Evolutionary conservation across 2,113 vertebrate species (phyloP).

Genomic region (Mustela nigripes): DNA sequence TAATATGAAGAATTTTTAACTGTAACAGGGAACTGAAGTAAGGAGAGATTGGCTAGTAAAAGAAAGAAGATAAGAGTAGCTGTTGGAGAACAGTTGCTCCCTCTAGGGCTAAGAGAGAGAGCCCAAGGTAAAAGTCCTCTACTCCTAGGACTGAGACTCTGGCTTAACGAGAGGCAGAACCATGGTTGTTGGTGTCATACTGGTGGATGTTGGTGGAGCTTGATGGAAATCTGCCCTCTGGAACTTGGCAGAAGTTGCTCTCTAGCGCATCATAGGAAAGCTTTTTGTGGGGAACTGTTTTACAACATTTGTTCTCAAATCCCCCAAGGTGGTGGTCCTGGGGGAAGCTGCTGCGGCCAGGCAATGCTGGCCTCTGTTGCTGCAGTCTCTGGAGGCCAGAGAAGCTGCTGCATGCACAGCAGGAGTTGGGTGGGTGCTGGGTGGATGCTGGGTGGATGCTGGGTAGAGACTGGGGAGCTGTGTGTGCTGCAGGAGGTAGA

Average conservation of each 20-base stretch:
- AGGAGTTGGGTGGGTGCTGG: not conserved
- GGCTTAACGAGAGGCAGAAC: not conserved
- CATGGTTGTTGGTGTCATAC: not conserved
- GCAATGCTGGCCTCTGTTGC: not conserved
- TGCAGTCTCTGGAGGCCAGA: not conserved
- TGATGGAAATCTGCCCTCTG: not conserved
- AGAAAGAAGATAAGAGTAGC: not conserved
- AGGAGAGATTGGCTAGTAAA: not conserved
- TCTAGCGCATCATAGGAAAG: not conserved
- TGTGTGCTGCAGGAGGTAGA: not conserved
- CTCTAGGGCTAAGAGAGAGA: not conserved
- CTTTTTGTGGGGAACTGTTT: not conserved
- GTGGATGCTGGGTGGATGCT: not conserved
- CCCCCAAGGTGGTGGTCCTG: too few relatives aligned
- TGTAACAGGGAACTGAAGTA: not conserved
- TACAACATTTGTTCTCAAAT: not conserved
- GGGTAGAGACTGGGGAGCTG: not conserved
- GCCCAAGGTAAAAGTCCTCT: too few relatives aligned
- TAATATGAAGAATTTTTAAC: not conserved
- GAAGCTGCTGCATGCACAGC: not conserved
- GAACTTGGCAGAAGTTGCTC: not conserved
- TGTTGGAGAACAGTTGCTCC: not conserved
- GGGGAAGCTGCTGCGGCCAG: not conserved
- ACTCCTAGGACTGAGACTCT: not conserved
- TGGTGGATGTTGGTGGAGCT: not conserved